phyloP scores from a whole-genome alignment of 2,113 vertebrate species.

The Siniperca knerii region DNA sequence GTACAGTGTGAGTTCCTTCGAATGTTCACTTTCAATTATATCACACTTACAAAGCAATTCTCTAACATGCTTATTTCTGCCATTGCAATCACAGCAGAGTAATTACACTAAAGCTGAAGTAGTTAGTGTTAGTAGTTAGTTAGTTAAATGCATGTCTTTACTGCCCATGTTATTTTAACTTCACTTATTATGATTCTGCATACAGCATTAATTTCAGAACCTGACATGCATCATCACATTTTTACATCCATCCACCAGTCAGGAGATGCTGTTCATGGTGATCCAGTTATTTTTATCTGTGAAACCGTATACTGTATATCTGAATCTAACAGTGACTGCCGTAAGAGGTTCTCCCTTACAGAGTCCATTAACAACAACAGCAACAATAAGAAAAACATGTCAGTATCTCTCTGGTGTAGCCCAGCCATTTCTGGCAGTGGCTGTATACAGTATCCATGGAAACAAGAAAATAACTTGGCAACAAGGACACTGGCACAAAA shows the following conservation, averaged over 20 bases:
- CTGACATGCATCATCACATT: neutral
- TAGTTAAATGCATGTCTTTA: too few species aligned
- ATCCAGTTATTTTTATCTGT: neutral
- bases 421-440: neutral
- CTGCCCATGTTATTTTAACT: neutral
- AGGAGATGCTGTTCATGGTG: neutral
- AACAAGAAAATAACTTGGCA: constrained; percentile 48
- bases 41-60: neutral
- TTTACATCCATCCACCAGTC: neutral
- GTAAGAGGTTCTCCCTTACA: constrained; percentile 6
- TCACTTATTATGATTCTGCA: neutral
- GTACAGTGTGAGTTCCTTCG: neutral
- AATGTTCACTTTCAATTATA: constrained; percentile 21
- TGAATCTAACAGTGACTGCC: neutral
- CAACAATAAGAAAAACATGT: constrained; percentile 22
- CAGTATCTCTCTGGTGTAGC: neutral
- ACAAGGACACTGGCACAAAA: constrained; percentile 17
- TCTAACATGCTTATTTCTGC: neutral
- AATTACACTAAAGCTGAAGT: neutral
- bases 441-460: constrained; percentile 50
- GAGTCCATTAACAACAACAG: constrained; percentile 41
- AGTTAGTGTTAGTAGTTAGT: neutral
- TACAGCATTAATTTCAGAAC: neutral
- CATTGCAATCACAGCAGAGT: neutral
- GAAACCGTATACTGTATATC: neutral